phyloP scores from a whole-genome alignment of 2,888 invertebrate genomes.

The Oegoconia quadripuncta region DNA sequence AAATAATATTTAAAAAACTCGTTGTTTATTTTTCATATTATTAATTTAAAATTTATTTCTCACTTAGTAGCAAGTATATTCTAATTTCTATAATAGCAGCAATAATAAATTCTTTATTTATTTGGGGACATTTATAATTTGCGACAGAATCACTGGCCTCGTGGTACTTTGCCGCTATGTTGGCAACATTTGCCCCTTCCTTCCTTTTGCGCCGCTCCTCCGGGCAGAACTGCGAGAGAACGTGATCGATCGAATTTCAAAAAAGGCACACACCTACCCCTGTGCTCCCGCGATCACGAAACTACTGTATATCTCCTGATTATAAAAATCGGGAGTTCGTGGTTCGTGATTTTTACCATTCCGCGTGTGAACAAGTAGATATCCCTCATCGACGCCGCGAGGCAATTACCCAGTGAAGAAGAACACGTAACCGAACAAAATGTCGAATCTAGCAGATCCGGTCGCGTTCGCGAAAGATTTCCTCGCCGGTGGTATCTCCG shows the following conservation, averaged over 20 bases:
- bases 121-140: conserved; percentile 22
- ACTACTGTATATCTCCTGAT: conserved; percentile 73
- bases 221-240: conserved; percentile 73
- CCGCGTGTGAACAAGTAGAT: conserved; percentile 61
- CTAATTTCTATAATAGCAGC: no score
- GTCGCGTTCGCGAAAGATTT: conserved; percentile 95
- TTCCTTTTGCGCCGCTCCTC: conserved; percentile 77
- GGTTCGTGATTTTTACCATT: conserved; percentile 70
- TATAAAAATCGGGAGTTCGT: conserved; percentile 68
- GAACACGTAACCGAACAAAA: conserved; percentile 62
- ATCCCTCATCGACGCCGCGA: conserved; percentile 50
- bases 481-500: conserved; percentile 94
- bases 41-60: no score
- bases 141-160: conserved; percentile 61
- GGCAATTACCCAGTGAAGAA: conserved; percentile 55
- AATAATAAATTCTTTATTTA: background rate
- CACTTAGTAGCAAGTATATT: no score
- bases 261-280: conserved; percentile 77
- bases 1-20: no score
- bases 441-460: conserved; percentile 83
- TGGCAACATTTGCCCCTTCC: conserved; percentile 73
- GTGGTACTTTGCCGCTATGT: conserved; percentile 63
- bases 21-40: no score
- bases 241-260: conserved; percentile 79
- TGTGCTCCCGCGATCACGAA: conserved; percentile 77